phyloP scores from a whole-genome alignment of 64 coral and sea anemone species.

The Actinia tenebrosa region DNA sequence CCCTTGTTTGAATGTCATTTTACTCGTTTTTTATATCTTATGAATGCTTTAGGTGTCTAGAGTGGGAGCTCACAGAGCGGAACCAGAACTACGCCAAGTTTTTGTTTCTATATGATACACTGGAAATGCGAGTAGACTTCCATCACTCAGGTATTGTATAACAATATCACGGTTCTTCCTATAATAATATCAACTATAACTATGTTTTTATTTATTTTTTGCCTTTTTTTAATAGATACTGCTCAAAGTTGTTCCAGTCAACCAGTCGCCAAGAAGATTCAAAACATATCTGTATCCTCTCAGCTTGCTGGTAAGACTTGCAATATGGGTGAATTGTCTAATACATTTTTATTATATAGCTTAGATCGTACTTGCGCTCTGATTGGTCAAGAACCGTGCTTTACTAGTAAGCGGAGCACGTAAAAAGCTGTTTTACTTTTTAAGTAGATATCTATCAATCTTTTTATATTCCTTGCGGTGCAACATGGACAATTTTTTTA shows the following conservation, averaged over 20 bases:
- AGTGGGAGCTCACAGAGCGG: slow-evolving; percentile 67
- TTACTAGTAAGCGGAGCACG: no score
- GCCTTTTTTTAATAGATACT: background rate
- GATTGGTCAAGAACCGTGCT: no score
- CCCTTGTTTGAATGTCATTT: no score
- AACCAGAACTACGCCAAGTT: slow-evolving; percentile 50
- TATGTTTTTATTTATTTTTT: background rate
- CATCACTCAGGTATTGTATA: background rate
- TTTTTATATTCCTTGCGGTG: no score
- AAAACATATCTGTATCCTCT: background rate
- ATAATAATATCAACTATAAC: no score
- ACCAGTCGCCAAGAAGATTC: background rate
- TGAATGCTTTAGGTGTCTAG: slow-evolving; percentile 34
- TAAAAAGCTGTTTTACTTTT: no score
- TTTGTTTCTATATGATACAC: slow-evolving; percentile 35
- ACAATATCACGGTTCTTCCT: no score
- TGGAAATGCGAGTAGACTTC: slow-evolving; percentile 30
- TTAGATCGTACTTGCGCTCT: no score
- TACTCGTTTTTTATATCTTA: background rate
- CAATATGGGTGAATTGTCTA: background rate
- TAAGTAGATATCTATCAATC: no score
- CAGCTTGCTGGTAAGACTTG: background rate
- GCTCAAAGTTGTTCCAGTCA: background rate
- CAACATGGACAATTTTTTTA: no score
- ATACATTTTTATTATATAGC: background rate